These are phyloP conservation scores for Agrilus biguttatus DNA, from an alignment of 2,888 invertebrate species.

Conservation along the genomic window DNA sequence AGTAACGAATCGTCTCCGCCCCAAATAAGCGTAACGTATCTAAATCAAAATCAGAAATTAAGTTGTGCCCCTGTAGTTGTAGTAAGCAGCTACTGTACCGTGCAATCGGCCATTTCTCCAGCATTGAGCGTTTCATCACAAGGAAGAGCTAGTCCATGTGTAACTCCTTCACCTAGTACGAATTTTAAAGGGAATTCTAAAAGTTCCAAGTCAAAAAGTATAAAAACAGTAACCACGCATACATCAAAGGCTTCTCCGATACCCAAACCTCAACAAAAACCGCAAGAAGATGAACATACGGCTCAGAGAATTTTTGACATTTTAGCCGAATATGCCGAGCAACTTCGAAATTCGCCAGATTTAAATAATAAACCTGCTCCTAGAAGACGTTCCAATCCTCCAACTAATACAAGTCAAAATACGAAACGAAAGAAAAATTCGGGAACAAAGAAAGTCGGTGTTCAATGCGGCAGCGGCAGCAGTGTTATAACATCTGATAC, in stretches of 20 bases:
- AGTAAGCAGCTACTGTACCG: conserved; percentile 38
- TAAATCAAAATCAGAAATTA: conserved; percentile 35
- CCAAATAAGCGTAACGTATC: conserved; percentile 38
- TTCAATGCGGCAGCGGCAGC: conserved; percentile 26
- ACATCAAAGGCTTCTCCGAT: conserved; percentile 50
- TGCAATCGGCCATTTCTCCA: conserved; percentile 37
- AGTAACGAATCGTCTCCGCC: conserved; percentile 22
- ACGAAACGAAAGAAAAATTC: conserved; percentile 56
- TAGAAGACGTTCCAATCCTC: conserved; percentile 56
- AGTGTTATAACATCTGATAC: conserved; percentile 23
- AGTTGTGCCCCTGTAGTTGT: conserved; percentile 38
- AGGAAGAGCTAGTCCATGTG: conserved; percentile 42
- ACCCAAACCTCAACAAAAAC: conserved; percentile 55
- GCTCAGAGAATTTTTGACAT: conserved; percentile 68
- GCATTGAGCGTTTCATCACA: conserved; percentile 41
- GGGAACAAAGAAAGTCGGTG: conserved; percentile 36
- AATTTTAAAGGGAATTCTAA: conserved; percentile 23
- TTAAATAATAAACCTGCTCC: conserved; percentile 69
- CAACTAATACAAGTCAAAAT: conserved; percentile 54
- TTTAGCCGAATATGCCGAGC: conserved; percentile 65
- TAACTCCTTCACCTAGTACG: conserved; percentile 38
- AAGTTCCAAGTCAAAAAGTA: conserved; percentile 37
- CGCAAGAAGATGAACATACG: conserved; percentile 68
- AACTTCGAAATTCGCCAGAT: conserved; percentile 65
- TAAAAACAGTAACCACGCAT: conserved; percentile 41